Percentiles rank a stretch among this genome's conserved stretches.
Conservation (phyloP, 2,888 invertebrate genomes). For the Apodemia duryi region DNA sequence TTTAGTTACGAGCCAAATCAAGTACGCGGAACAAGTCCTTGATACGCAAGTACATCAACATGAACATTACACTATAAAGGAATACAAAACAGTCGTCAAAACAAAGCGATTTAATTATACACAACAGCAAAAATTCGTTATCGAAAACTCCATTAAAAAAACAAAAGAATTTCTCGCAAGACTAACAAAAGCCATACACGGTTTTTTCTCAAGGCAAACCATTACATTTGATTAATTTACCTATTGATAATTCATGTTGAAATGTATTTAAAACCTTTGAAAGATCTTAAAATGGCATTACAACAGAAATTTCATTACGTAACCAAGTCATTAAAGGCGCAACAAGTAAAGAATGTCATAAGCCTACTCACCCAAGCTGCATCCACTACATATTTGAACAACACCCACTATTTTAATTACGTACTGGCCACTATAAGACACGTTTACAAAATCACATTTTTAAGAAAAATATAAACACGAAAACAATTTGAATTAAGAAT, state of each 20-base stretch:
- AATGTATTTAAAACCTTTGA: constrained; percentile 28
- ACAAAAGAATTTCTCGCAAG: constrained; percentile 6
- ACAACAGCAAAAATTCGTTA: not conserved
- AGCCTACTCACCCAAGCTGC: constrained; percentile 47
- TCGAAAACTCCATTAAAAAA: constrained; percentile 1
- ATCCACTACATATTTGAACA: constrained; percentile 54
- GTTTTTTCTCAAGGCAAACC: constrained; percentile 1
- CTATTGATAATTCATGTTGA: constrained; percentile 4
- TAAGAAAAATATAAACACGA: constrained; percentile 16
- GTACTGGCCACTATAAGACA: constrained; percentile 40
- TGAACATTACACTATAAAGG: no score
- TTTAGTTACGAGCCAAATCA: no score
- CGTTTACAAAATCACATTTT: constrained; percentile 28
- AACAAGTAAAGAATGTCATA: constrained; percentile 65
- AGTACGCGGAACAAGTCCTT: no score
- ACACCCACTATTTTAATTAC: constrained; percentile 41
- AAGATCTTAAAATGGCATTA: constrained; percentile 41
- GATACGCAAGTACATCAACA: no score
- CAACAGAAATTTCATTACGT: constrained; percentile 47
- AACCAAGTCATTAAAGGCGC: constrained; percentile 54
- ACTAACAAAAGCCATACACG: not conserved
- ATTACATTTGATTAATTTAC: not conserved
- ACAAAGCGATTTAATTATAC: not conserved
- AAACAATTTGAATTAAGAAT: constrained; percentile 14
- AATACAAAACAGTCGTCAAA: not conserved